A percentile compares a stretch with the other conserved stretches of the same genome.
phyloP scores from a whole-genome alignment of 2,888 invertebrate species.

The Gasteruption jaculator region DNA sequence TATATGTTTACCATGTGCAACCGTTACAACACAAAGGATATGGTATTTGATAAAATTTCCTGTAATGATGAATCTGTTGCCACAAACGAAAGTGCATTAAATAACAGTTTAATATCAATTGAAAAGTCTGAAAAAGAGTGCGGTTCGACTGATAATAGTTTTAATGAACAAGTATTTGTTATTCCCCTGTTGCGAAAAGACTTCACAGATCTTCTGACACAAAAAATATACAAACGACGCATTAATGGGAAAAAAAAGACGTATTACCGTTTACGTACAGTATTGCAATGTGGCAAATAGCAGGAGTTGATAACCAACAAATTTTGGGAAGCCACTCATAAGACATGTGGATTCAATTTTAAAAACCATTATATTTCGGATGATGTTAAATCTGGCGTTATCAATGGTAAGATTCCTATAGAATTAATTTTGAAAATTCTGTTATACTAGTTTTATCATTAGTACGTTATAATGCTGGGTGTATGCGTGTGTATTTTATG shows the following conservation, averaged over 20 bases:
- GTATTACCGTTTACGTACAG: constrained; percentile 3
- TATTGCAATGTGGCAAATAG: constrained; percentile 2
- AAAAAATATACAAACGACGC: constrained; percentile 2
- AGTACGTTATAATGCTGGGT: background rate
- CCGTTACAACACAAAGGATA: background rate
- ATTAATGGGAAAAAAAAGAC: background rate
- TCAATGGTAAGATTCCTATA: constrained; percentile 6
- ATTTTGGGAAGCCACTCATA: constrained; percentile 3
- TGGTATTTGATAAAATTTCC: constrained; percentile 1
- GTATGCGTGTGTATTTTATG: too few species aligned
- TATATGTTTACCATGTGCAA: constrained; percentile 6
- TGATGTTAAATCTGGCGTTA: constrained; percentile 3
- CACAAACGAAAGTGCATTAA: background rate
- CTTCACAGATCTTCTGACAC: background rate
- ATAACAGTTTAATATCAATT: background rate
- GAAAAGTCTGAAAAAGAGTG: background rate
- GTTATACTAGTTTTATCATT: background rate
- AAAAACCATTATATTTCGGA: constrained; percentile 8
- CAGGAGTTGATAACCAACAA: constrained; percentile 7
- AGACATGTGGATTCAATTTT: constrained; percentile 7
- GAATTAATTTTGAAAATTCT: background rate
- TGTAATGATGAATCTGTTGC: background rate
- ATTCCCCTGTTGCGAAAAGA: background rate
- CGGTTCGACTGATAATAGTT: background rate
- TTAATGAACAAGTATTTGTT: background rate